Evolutionary conservation across 2,797 vertebrate species (phyloP).

Genomic region (Leptoclinus maculatus): DNA sequence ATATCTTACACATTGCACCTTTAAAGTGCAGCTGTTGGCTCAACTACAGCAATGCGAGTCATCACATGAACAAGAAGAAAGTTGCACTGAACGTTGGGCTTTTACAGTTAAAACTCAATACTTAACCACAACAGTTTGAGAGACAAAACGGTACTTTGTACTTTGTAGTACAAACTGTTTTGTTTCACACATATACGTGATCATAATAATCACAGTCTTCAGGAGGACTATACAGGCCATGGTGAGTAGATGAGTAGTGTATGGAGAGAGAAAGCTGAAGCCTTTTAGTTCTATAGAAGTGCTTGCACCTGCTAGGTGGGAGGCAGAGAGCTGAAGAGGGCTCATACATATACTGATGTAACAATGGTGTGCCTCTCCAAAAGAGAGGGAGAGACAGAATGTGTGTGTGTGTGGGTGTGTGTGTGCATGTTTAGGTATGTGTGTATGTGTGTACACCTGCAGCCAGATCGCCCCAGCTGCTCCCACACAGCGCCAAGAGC

Average conservation of each 20-base stretch:
- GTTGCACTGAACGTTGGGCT: conserved; percentile 4
- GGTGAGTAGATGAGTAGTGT: conserved; percentile 59
- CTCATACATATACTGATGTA: conserved; percentile 59
- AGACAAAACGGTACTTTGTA: conserved; percentile 37
- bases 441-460: conserved; percentile 49
- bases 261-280: conserved; percentile 54
- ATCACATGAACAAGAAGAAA: neutral
- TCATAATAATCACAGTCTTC: conserved; percentile 58
- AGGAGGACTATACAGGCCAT: conserved; percentile 48
- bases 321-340: conserved; percentile 64
- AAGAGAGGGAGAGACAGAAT: conserved; percentile 25
- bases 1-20: neutral
- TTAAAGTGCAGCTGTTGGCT: neutral
- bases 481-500: conserved; percentile 69
- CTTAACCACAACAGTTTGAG: conserved; percentile 18
- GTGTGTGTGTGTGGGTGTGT: conserved; percentile 4
- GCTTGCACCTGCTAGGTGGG: conserved; percentile 77
- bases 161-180: conserved; percentile 51
- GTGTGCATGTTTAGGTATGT: conserved; percentile 4
- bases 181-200: conserved; percentile 46
- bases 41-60: neutral
- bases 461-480: conserved; percentile 73
- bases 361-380: conserved; percentile 60
- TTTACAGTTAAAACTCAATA: conserved; percentile 1
- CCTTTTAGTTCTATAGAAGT: conserved; percentile 72